Evolutionary conservation across 2,888 invertebrate genomes (phyloP), one percentile per base, ranked within the genome.

Genomic region (Tridacna crocea): DNA sequence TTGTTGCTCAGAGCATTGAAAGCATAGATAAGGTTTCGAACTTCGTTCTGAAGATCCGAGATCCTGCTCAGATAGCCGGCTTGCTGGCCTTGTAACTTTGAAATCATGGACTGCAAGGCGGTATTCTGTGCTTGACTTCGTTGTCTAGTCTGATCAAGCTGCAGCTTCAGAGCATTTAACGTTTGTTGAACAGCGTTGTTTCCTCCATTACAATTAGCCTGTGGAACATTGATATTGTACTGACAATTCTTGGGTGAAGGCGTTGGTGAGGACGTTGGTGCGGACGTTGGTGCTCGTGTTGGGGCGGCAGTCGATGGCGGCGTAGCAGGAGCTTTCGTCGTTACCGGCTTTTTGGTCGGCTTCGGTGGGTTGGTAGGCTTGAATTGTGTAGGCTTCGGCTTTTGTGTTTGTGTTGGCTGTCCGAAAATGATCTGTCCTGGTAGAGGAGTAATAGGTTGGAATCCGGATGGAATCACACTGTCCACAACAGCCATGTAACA

Each of bases 31-130:
- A 87, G 80, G 68, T 84, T 87, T 48, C 72, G 72, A 15, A 86
- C 86, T 55, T 84, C 83, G 61, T 84, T 84, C 77, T 88, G 88
- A 36, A 88, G 83, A 47, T 88, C 86, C 0, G 88, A 61, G 11
- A 88, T 82, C 74, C 88, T 82, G 22, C 73, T 85, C 15, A 87
- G 46, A 76, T 87, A 87, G 3, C 87, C 82, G n/a, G 72, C 47
- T 65, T 87, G 87, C 55, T 84, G 84, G 6, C 80, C 36, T 58
- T 84, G 80, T 10, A 87, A 72, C 47, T 76, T 58, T 0, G 84
- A 65, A 4, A 87, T 75, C 72, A 79, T 77, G n/a, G 79, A 46
- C 75, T 87, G 88, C n/a, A 89, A 65, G 17, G 82, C 79, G 19
- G 81, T 75, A 66, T 82, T 87, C 76, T 86, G 86, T 0, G 87